phyloP scores from a whole-genome alignment of 2,797 vertebrate species.

The Aselliscus stoliczkanus region DNA sequence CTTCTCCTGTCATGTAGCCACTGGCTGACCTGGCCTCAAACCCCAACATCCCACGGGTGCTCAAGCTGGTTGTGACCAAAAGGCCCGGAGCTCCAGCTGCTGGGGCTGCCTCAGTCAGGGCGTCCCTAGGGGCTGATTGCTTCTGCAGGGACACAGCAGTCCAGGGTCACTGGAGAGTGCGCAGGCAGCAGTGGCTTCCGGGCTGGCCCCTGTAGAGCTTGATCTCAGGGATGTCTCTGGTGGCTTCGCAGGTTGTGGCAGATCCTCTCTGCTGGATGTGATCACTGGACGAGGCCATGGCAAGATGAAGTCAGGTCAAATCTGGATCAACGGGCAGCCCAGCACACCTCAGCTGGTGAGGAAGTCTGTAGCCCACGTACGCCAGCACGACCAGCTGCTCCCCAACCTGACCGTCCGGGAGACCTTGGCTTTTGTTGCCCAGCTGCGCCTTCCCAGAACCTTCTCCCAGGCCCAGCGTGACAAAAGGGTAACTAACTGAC shows the following conservation, averaged over 20 bases:
- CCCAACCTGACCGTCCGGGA: slow-evolving; percentile 94
- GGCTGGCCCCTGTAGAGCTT: neutral
- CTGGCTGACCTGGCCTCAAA: neutral
- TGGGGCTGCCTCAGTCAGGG: neutral
- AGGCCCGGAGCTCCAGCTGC: neutral
- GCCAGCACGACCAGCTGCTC: slow-evolving; percentile 93
- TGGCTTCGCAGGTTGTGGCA: slow-evolving; percentile 87
- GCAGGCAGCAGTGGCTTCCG: neutral
- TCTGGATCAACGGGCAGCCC: slow-evolving; percentile 89
- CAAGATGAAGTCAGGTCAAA: slow-evolving; percentile 86
- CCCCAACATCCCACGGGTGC: accelerated
- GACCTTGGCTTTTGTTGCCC: slow-evolving; percentile 91
- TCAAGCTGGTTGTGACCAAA: neutral
- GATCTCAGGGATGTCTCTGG: neutral
- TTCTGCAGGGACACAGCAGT: neutral
- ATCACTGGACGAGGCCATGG: slow-evolving; percentile 92
- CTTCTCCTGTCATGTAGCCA: neutral
- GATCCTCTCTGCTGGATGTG: slow-evolving; percentile 92
- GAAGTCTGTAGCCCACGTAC: slow-evolving; percentile 92
- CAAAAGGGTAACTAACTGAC: slow-evolving; percentile 86
- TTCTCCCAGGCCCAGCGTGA: slow-evolving; percentile 91
- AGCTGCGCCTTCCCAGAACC: slow-evolving; percentile 90
- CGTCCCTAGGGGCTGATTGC: neutral
- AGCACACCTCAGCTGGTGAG: slow-evolving; percentile 89
- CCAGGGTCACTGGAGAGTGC: too few species aligned